Evolutionary conservation across 2,888 invertebrate species (phyloP), one percentile per base, ranked within the genome.

Genomic region (Cataglyphis rosenhaueri): DNA sequence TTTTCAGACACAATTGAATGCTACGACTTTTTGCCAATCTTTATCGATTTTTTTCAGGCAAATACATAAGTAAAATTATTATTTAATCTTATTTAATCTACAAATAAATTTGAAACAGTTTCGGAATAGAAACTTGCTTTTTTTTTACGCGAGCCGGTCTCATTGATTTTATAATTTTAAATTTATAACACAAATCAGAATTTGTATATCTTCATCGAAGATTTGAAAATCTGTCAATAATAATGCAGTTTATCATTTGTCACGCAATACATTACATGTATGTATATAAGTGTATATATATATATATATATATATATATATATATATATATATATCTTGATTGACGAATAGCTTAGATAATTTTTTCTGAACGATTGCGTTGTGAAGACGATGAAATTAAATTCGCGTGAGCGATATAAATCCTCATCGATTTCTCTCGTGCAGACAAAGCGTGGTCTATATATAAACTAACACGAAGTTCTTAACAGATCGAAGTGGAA

Each of bases 161-260:
- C n/a, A n/a, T n/a, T 8, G 9, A 66, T 48, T 68, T 15, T 29
- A 55, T 76, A 70, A 35, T 38, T 57, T 52, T 52, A 8, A 29
- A 6, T 9, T 57, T 57, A 29, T 44, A 29, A 61, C 6, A 6
- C 21, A 32, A 68, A 32, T 59, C 12, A n/a, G 15, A 44, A 48
- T 29, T 76, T 76, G 35, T 21, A 21, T 21, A 52, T 52, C n/a
- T 55, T 38, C 0, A 9, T 52, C 1, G 25, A 21, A 35, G 6
- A 35, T 6, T 66, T 52, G 15, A 25, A 9, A 18, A 12, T 35
- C 12, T 29, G n/a, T n/a, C 29, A 21, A 41, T 76, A 76, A 15
- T 55, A 21, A 29, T 44, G 18, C 38, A n/a, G 18, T 18, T 41
- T 41, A 64, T 74, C 74, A 74, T 64, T 64, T 74, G 32, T 74